Evolutionary conservation across 2,888 invertebrate genomes (phyloP), one percentile per base, ranked within the genome.

Genomic region (Exephanes ischioxanthus): DNA sequence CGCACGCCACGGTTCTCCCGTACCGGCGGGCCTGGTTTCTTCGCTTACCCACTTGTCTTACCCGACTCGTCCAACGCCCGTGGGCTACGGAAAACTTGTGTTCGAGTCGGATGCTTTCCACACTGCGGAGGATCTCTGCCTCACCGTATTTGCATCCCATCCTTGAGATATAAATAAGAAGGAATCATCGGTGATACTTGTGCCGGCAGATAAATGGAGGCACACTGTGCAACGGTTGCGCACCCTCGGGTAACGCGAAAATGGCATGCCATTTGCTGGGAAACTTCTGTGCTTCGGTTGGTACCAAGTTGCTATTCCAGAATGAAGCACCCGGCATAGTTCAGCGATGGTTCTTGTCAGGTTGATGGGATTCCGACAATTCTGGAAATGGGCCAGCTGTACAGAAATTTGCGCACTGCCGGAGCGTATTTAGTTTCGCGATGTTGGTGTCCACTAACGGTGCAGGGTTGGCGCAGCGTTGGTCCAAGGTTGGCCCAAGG

Each of bases 51-150:
- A 61, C 73, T 71, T 78, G 73, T 70, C 58, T 84, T 81, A 71
- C 66, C 78, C 67, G 70, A 73, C 58, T 45, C 53, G 80, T 30
- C 58, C 22, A 78, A 81, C 67, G 61, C 77, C 84, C 80, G n/a
- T 71, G 84, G 84, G 80, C 80, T 77, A 76, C 66, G 66, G 76
- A 80, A 84, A 84, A 84, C 76, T 84, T 67, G 70, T 48, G 75
- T 68, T 63, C 41, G 73, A 82, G 68, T 79, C 77, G 71, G 63
- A 78, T 78, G 61, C 82, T 82, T 68, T 85, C 78, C 41, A 16
- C 45, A 3, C 61, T 70, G 33, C 72, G 19, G 70, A 53, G 68
- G 78, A 53, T 73, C 71, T 58, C 55, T 63, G 19, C 45, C 48
- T 22, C 71, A 22, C 11, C 33, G 30, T 66, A 55, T 37, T 58